These are phyloP conservation scores for Meriones unguiculatus DNA, from an alignment of 2,113 vertebrate genomes.

Conservation along the genomic window DNA sequence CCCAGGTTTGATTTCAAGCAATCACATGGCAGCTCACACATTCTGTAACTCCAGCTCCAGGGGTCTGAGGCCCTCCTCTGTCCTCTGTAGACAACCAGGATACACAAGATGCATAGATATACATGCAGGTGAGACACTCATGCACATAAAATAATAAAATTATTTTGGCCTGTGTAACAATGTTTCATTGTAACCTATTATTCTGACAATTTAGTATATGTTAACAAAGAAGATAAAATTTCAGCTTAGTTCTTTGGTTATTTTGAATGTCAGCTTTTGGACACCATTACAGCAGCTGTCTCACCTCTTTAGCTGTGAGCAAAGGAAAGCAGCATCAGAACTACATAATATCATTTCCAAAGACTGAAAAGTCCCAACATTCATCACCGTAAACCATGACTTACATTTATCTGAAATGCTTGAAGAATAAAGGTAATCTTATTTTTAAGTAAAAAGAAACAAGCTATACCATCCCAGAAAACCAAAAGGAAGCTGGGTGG, in stretches of 20 bases:
- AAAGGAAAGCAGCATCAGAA: constrained; percentile 3
- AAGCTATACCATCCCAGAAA: constrained; percentile 25
- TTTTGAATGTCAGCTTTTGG: constrained; percentile 20
- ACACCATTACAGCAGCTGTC: background rate
- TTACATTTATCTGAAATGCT: background rate
- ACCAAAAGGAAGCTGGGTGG: background rate
- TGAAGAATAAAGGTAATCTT: background rate
- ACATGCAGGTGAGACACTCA: background rate
- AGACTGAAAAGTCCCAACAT: background rate
- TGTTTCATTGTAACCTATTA: background rate
- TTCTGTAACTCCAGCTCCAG: background rate
- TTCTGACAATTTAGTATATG: background rate
- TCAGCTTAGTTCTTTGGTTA: constrained; percentile 17
- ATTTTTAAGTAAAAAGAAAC: constrained; percentile 47
- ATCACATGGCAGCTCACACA: background rate
- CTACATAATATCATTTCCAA: background rate
- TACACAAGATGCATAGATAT: background rate
- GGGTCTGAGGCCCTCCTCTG: background rate
- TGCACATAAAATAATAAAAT: background rate
- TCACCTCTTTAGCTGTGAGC: background rate
- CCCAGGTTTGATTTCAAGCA: background rate
- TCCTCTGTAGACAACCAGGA: background rate
- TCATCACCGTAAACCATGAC: background rate
- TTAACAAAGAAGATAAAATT: constrained; percentile 8
- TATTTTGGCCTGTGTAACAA: background rate